Base-by-base conservation (phyloP, 2,888 invertebrate species). In the Microplitis manilae region DNA sequence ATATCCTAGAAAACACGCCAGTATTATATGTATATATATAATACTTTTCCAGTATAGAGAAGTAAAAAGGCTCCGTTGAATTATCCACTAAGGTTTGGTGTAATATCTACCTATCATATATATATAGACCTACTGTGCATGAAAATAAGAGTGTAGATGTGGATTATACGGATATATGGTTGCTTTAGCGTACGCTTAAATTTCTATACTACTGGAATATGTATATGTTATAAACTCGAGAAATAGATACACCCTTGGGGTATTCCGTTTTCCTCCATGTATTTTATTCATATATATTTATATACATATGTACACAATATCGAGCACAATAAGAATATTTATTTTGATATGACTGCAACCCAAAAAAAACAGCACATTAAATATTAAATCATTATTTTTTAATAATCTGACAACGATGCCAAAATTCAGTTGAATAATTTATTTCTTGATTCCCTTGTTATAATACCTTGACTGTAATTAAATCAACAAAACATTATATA, bases 141-240 rank as follows among this genome's bases (percentile, higher is more conserved):
- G 30, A 30, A 30, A 30, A 30, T 30, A 50, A 13, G 76, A 72
- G 67, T n/a, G 65, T 62, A 20, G 67, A 76, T 62, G 61, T 60
- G 40, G 30, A 30, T 30, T 68, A 73, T 41, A 64, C 71, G 78
- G 62, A 72, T 77, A 60, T 62, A 68, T 69, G 64, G 9, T 74
- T 71, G 62, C 73, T 60, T 30, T 13, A 41, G 62, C 39, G 39
- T 39, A 50, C 70, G 73, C 75, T 77, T 68, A 72, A 80, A 78
- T 77, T 79, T 77, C 75, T 64, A 73, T 77, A 73, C 75, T 15
- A 60, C 61, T 39, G 69, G 68, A 71, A 77, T 74, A 77, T 30
- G 30, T 30, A 30, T 30, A 30, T 30, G 30, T 30, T 78, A 79
- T 77, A 71, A 76, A 77, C 50, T 74, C 8, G 64, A 15, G 40